Conservation (phyloP, 1,140 invertebrate species). For the Venturia canescens region DNA sequence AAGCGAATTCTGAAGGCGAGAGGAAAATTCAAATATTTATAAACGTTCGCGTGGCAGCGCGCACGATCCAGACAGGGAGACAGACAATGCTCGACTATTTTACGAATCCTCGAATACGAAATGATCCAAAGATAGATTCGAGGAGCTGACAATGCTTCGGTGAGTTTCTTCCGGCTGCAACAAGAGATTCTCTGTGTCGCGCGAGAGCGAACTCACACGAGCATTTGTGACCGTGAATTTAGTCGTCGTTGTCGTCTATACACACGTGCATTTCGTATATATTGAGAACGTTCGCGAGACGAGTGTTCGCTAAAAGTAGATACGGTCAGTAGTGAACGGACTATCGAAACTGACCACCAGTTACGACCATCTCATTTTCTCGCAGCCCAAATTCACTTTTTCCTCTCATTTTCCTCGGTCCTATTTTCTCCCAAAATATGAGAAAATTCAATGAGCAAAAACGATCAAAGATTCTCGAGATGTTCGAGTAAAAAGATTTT, state of each 20-base stretch:
- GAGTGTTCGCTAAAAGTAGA: background rate
- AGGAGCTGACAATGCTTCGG: background rate
- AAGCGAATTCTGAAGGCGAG: background rate
- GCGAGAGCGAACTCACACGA: background rate
- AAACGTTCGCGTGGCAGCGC: background rate
- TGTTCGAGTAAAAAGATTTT: too few species aligned
- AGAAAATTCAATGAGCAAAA: too few species aligned
- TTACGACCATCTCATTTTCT: too few species aligned
- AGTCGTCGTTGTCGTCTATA: background rate
- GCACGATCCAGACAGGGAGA: background rate
- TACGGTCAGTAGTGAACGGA: background rate
- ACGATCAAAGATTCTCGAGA: too few species aligned
- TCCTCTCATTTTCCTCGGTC: background rate
- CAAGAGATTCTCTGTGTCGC: background rate
- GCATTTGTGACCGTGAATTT: background rate
- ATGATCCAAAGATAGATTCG: constrained; percentile 13
- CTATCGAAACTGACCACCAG: background rate
- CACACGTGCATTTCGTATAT: background rate
- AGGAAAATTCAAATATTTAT: background rate
- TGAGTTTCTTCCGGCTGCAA: background rate
- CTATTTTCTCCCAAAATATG: too few species aligned
- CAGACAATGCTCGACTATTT: constrained; percentile 1
- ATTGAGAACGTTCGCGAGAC: background rate
- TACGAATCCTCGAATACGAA: background rate
- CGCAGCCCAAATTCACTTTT: too few species aligned